Conservation (phyloP, 2,113 vertebrate species). For the Dasypus novemcinctus region DNA sequence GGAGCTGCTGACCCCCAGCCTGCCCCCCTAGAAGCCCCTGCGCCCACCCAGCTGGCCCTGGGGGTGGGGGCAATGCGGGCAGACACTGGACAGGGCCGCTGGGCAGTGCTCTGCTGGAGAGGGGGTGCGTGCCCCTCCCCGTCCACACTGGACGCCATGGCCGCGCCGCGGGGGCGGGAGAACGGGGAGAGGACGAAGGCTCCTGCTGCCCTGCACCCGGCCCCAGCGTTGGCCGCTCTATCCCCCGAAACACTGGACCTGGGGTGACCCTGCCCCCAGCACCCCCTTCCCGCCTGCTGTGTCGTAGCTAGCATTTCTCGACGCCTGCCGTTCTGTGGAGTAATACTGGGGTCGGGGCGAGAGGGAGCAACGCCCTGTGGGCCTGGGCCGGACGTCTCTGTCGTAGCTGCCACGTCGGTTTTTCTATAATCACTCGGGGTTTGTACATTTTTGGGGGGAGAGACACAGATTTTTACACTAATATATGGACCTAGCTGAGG, state of each 20-base stretch:
- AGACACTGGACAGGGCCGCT: slow-evolving; percentile 67
- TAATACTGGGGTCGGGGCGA: slow-evolving; percentile 53
- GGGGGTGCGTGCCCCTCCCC: background rate
- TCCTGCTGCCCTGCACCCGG: background rate
- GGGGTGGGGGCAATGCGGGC: slow-evolving; percentile 63
- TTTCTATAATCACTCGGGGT: slow-evolving; percentile 79
- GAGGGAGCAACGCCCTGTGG: slow-evolving; percentile 29
- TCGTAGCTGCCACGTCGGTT: slow-evolving; percentile 68
- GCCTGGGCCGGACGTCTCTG: slow-evolving; percentile 58
- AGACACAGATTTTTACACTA: slow-evolving; percentile 82
- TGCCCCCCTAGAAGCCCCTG: background rate
- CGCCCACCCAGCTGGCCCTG: slow-evolving; percentile 62
- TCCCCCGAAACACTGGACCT: slow-evolving; percentile 71
- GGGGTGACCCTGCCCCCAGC: background rate
- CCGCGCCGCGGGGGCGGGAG: slow-evolving; percentile 40
- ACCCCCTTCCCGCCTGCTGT: background rate
- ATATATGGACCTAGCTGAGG: slow-evolving; percentile 78
- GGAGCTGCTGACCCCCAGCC: background rate
- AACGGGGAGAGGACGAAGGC: background rate
- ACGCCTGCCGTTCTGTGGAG: slow-evolving; percentile 62
- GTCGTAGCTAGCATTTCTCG: slow-evolving; percentile 62
- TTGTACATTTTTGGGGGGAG: slow-evolving; percentile 76
- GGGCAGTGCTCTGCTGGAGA: slow-evolving; percentile 45
- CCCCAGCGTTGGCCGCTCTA: slow-evolving; percentile 29
- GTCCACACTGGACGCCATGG: slow-evolving; percentile 76